Percentiles rank a stretch among this genome's conserved stretches.
These are phyloP conservation scores for Elmis aenea DNA, from an alignment of 2,888 invertebrate genomes.

Conservation along the genomic window DNA sequence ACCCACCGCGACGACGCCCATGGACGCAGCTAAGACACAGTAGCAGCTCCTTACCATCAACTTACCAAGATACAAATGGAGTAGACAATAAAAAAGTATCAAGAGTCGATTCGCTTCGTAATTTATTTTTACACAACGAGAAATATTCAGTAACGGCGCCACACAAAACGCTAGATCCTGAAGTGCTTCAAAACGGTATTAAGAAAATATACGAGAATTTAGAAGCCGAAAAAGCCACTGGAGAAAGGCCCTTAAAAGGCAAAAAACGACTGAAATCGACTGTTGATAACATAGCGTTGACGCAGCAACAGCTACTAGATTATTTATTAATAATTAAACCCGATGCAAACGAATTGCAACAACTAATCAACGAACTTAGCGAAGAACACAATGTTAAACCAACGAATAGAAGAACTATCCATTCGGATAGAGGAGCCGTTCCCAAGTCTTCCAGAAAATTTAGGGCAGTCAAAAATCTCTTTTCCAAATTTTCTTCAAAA, in stretches of 20 bases:
- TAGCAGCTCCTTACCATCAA: slow-evolving; percentile 4
- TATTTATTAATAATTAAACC: slow-evolving; percentile 41
- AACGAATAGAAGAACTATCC: slow-evolving; percentile 26
- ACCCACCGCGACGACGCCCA: slow-evolving; percentile 43
- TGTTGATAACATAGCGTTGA: slow-evolving; percentile 37
- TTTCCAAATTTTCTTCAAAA: slow-evolving; percentile 33
- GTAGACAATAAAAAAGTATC: slow-evolving; percentile 42
- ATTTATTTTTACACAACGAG: slow-evolving; percentile 44
- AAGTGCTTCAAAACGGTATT: slow-evolving; percentile 29
- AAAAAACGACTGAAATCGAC: slow-evolving; percentile 31
- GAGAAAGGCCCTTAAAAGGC: slow-evolving; percentile 19
- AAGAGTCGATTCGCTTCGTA: slow-evolving; percentile 52
- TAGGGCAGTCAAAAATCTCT: slow-evolving; percentile 33
- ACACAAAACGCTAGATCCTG: slow-evolving; percentile 16
- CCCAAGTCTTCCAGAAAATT: slow-evolving; percentile 31
- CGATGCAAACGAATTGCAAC: slow-evolving; percentile 32
- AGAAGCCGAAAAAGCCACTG: slow-evolving; percentile 23
- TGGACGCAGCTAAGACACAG: slow-evolving; percentile 45
- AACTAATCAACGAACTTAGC: slow-evolving; percentile 30
- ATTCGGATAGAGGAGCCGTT: slow-evolving; percentile 32
- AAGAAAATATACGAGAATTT: slow-evolving; percentile 35
- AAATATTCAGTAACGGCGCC: slow-evolving; percentile 12
- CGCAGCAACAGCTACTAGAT: slow-evolving; percentile 40
- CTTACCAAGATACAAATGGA: not conserved
- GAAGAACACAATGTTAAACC: slow-evolving; percentile 22